These are phyloP conservation scores for Anableps anableps DNA, from an alignment of 2,797 vertebrate species.

Conservation along the genomic window DNA sequence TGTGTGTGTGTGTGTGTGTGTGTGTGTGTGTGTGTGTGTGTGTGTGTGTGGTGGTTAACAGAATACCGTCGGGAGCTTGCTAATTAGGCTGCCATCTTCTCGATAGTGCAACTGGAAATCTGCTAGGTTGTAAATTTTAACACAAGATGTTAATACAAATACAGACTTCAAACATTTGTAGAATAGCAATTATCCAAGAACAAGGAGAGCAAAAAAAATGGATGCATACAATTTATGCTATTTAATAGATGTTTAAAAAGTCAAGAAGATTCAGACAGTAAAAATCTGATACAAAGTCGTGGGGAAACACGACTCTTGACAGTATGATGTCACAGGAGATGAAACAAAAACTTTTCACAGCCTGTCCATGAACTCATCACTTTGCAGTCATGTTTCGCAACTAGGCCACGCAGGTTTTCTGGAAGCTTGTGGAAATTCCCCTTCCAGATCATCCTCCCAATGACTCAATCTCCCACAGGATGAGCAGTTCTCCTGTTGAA, in stretches of 20 bases:
- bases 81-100: no score
- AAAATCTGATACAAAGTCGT: neutral
- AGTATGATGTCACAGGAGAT: neutral
- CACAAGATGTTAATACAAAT: neutral
- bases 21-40: no score
- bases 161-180: neutral
- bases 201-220: neutral
- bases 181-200: neutral
- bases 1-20: no score
- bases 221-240: neutral
- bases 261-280: constrained; percentile 1
- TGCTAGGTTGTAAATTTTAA: no score
- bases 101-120: no score
- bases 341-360: neutral
- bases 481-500: neutral
- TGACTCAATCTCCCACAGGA: neutral
- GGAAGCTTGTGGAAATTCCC: neutral
- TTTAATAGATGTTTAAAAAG: neutral
- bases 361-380: neutral
- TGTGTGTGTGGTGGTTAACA: no score
- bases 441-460: neutral
- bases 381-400: neutral
- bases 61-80: no score
- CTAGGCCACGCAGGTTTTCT: neutral
- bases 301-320: neutral